Base-by-base conservation (phyloP, 2,113 vertebrate species). In the Delphinus delphis region DNA sequence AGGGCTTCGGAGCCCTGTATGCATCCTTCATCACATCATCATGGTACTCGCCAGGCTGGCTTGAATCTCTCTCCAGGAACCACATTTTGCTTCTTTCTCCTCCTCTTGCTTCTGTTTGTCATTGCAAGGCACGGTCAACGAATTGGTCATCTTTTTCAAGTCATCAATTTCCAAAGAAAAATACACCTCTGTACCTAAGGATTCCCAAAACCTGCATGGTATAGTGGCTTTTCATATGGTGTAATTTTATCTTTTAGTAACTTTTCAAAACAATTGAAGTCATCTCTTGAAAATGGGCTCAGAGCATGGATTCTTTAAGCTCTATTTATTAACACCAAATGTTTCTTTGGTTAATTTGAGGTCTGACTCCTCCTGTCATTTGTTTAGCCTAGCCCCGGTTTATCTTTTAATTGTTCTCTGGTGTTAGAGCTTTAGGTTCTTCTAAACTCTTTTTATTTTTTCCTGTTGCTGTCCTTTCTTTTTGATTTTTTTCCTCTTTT, bases 71-170 rank as follows among this genome's bases (percentile, higher is more conserved):
- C 99, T 3, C 99, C 98, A 11, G 99, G 97, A 53, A 99, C 93
- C 0, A 99, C 98, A 0, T 98, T 98, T 98, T 98, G 99, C 98
- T 99, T 99, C 98, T 99, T 99, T 98, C 99, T 99, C 98, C 98
- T 99, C 99, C 98, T 99, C 99, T 97, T 99, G 99, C 98, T 99
- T 99, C 97, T 99, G 99, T 97, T 99, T 99, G 98, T 99, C 99
- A 97, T 98, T 99, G 98, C 99, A 99, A 98, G 99, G 98, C 74
- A 98, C 99, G 97, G 99, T 99, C 95, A 99, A 95, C 10, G 99
- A 99, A 98, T 98, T 99, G 96, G 98, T 99, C 96, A 99, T 96
- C 98, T 99, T 99, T 99, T 99, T 99, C 98, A 99, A 55, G 53
- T 28, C 31, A 70, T 44, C 36, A 17, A 6, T 58, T 94, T 92